Percentiles rank a stretch among this genome's conserved stretches.
Evolutionary conservation across 2,113 vertebrate genomes (phyloP).

Genomic region (Barbus barbus): DNA sequence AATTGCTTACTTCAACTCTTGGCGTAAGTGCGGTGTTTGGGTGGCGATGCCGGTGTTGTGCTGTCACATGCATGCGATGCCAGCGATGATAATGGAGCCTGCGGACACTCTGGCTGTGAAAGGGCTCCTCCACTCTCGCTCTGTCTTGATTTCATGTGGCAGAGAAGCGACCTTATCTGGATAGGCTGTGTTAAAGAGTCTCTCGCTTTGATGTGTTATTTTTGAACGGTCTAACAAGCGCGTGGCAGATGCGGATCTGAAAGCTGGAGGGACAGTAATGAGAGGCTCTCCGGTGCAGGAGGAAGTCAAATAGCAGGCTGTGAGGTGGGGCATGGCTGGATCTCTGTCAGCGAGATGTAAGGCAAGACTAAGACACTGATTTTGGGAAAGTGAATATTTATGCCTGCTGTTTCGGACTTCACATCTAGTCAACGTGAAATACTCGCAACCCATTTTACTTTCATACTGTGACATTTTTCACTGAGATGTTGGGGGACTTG

Average conservation of each 20-base stretch:
- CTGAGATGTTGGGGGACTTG: no score
- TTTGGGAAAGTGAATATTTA: not conserved
- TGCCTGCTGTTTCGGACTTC: not conserved
- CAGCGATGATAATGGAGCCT: slow-evolving; percentile 55
- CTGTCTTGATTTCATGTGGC: slow-evolving; percentile 67
- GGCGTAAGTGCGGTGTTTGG: not conserved
- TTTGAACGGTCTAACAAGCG: slow-evolving; percentile 62
- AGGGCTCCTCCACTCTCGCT: slow-evolving; percentile 58
- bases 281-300: slow-evolving; percentile 38
- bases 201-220: slow-evolving; percentile 65
- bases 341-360: slow-evolving; percentile 65
- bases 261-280: slow-evolving; percentile 64
- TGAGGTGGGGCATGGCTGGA: slow-evolving; percentile 49
- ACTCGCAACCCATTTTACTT: not conserved
- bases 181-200: slow-evolving; percentile 66
- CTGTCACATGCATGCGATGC: slow-evolving; percentile 53
- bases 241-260: slow-evolving; percentile 61
- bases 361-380: slow-evolving; percentile 32
- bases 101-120: slow-evolving; percentile 55
- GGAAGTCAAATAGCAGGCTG: slow-evolving; percentile 53
- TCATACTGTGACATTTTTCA: not conserved
- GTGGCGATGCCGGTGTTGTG: slow-evolving; percentile 39
- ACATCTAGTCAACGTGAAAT: not conserved
- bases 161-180: slow-evolving; percentile 69
- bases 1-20: not conserved